These are phyloP conservation scores for Atopsyche davidsoni DNA, from an alignment of 1,140 invertebrate species.

Conservation along the genomic window DNA sequence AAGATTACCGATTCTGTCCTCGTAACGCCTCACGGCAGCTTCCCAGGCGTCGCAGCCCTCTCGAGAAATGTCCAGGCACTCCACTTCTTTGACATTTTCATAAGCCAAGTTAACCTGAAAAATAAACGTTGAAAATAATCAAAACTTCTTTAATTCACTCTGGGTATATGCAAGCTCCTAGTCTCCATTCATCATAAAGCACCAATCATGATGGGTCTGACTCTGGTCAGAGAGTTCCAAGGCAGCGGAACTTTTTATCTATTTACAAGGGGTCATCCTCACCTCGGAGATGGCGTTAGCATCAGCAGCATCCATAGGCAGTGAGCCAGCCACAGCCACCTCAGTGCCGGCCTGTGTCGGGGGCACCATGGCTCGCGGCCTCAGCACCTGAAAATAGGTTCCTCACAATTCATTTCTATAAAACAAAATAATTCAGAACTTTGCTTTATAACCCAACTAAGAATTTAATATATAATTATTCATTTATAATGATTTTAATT, in stretches of 20 bases:
- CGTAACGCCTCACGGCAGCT: constrained; percentile 89
- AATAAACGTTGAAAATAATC: constrained; percentile 28
- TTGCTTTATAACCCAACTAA: too few species aligned
- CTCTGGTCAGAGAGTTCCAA: too few species aligned
- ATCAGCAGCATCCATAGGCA: constrained; percentile 80
- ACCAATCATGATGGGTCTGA: too few species aligned
- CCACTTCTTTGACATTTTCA: constrained; percentile 98
- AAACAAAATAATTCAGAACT: too few species aligned
- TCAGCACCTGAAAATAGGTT: constrained; percentile 37
- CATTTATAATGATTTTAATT: too few species aligned
- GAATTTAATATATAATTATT: too few species aligned
- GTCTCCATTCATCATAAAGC: too few species aligned
- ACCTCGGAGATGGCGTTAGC: constrained; percentile 82
- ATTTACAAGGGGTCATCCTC: too few species aligned
- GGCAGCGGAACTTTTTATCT: not conserved
- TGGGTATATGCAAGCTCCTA: too few species aligned
- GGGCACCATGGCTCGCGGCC: constrained; percentile 41
- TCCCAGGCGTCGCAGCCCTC: constrained; percentile 98
- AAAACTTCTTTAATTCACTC: too few species aligned
- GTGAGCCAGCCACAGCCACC: constrained; percentile 46
- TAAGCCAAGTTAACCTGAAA: constrained; percentile 92
- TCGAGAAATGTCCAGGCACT: constrained; percentile 94
- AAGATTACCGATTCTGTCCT: constrained; percentile 85
- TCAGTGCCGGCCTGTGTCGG: constrained; percentile 44
- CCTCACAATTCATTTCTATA: too few species aligned